A percentile compares a stretch with the other conserved stretches of the same genome.
Conservation (phyloP, 2,113 vertebrate genomes). For the Perca schrenkii region DNA sequence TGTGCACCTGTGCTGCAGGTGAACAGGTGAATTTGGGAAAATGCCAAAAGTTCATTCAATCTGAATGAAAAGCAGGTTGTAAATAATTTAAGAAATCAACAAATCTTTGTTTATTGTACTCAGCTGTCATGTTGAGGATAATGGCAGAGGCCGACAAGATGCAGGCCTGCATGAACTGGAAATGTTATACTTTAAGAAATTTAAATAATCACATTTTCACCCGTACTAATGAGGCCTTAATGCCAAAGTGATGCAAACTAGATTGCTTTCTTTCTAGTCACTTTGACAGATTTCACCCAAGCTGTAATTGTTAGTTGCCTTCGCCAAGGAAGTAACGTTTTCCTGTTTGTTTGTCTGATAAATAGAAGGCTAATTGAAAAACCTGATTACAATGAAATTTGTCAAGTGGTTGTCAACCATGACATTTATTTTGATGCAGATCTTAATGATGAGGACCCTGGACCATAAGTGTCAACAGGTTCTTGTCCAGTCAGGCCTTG, state of each 20-base stretch:
- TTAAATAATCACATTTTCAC: background rate
- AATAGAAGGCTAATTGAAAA: too few relatives aligned
- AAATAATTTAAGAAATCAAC: background rate
- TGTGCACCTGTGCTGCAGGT: constrained; percentile 12
- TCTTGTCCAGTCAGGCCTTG: background rate
- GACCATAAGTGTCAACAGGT: background rate
- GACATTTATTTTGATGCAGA: background rate
- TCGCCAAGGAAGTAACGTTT: background rate
- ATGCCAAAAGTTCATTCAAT: background rate
- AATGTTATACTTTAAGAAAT: background rate
- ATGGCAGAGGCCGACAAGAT: background rate
- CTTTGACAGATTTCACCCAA: background rate
- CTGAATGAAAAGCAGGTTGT: background rate
- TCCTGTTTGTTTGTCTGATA: background rate
- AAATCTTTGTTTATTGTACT: background rate
- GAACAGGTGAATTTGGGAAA: background rate
- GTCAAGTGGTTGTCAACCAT: too few relatives aligned
- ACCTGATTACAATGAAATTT: background rate
- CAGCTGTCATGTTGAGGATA: background rate
- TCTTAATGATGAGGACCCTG: background rate
- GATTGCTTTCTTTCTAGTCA: background rate
- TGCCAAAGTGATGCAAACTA: background rate
- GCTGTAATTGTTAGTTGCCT: background rate
- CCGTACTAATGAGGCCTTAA: too few relatives aligned
- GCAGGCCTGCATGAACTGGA: constrained; percentile 23